Conservation (phyloP, 2,113 vertebrate species). For the Vidua macroura region DNA sequence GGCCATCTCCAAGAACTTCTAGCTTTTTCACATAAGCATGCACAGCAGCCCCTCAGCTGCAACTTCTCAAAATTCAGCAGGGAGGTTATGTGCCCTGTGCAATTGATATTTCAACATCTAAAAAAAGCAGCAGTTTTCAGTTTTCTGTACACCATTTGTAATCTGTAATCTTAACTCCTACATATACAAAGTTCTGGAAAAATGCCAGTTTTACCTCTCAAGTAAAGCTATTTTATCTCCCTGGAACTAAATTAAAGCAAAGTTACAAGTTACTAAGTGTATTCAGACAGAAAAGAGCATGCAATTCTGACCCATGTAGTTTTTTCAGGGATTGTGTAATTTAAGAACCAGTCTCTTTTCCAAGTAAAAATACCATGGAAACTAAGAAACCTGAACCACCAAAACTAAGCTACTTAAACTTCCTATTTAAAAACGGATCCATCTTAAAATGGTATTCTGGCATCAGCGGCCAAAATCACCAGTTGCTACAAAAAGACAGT, state of each 20-base stretch:
- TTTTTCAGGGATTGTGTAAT: constrained; percentile 39
- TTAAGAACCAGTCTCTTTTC: constrained; percentile 18
- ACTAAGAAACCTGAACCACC: constrained; percentile 28
- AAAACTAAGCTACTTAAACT: constrained; percentile 48
- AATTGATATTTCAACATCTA: neutral
- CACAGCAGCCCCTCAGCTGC: neutral
- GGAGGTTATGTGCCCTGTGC: neutral
- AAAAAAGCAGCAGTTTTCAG: neutral
- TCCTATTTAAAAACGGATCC: constrained; percentile 51
- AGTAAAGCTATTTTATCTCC: neutral
- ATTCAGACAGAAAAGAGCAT: neutral
- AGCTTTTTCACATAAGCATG: neutral
- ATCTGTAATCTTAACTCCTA: neutral
- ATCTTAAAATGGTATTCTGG: constrained; percentile 22
- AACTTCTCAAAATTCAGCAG: neutral
- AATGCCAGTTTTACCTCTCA: constrained; percentile 7
- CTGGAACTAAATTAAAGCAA: constrained; percentile 17
- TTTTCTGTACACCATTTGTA: neutral
- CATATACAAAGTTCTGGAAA: neutral
- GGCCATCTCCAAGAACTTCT: neutral
- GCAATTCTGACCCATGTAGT: neutral
- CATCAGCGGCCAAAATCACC: neutral
- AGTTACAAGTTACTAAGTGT: constrained; percentile 40
- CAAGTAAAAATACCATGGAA: constrained; percentile 26
- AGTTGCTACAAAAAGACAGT: constrained; percentile 31